Percentiles rank a stretch among this genome's conserved stretches.
Evolutionary conservation across 2,113 vertebrate genomes (phyloP).

Genomic region (Poecile atricapillus): DNA sequence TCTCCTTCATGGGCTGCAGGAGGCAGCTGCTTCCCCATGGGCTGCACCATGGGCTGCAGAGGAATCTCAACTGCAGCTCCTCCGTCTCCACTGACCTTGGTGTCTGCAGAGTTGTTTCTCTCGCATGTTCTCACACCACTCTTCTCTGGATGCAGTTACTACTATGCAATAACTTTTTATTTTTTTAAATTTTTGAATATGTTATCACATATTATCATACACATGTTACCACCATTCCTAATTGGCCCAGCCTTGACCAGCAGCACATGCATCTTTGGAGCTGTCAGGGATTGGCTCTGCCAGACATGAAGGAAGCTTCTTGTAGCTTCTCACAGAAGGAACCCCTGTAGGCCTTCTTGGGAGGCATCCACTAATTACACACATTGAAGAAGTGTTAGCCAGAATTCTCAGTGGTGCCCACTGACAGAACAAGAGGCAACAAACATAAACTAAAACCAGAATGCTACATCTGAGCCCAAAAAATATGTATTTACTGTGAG

Average conservation of each 20-base stretch:
- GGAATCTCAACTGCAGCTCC: background rate
- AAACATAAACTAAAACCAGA: background rate
- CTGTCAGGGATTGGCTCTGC: background rate
- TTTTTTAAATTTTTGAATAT: background rate
- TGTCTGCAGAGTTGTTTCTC: background rate
- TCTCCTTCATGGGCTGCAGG: background rate
- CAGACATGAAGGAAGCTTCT: background rate
- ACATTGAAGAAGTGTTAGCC: background rate
- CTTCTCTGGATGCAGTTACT: background rate
- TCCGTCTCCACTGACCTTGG: background rate
- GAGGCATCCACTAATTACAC: background rate
- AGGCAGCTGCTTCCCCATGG: no score
- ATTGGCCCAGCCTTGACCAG: background rate
- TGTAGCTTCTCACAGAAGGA: background rate
- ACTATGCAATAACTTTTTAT: background rate
- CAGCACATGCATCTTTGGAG: background rate
- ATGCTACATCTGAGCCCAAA: background rate
- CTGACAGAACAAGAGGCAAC: background rate
- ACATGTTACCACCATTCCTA: background rate
- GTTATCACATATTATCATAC: background rate
- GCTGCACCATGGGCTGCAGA: background rate
- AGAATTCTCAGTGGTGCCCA: background rate
- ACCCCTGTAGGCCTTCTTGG: background rate
- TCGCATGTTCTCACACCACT: fast-evolving
- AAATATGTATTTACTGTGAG: fast-evolving